Conservation (phyloP, 2,888 invertebrate genomes). For the Leptopterna dolabrata region DNA sequence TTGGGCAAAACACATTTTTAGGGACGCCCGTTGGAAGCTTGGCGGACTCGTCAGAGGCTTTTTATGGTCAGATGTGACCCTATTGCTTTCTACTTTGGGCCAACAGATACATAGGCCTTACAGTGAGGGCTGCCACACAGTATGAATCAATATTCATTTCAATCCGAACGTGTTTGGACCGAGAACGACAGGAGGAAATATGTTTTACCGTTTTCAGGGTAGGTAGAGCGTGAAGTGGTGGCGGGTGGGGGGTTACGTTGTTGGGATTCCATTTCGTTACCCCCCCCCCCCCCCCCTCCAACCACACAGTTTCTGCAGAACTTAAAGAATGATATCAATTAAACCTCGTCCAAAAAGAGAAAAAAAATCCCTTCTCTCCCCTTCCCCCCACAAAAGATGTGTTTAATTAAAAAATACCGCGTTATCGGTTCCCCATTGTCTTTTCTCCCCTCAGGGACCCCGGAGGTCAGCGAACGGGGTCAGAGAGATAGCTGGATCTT, state of each 20-base stretch:
- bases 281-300: background rate
- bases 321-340: constrained; percentile 35
- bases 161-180: too few relatives aligned
- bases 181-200: background rate
- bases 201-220: background rate
- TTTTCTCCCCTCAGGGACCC: background rate
- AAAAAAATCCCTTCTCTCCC: background rate
- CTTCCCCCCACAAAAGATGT: constrained; percentile 43
- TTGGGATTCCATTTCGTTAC: constrained; percentile 6
- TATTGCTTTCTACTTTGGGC: too few relatives aligned
- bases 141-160: too few relatives aligned
- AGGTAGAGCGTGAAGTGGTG: background rate
- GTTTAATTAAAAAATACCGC: constrained; percentile 42
- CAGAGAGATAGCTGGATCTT: background rate
- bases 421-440: constrained; percentile 26
- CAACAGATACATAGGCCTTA: too few relatives aligned
- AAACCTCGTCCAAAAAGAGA: background rate
- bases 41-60: too few relatives aligned
- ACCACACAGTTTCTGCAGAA: constrained; percentile 16
- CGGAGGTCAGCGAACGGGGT: constrained; percentile 4
- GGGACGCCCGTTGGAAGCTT: too few relatives aligned
- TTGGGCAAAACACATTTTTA: too few relatives aligned
- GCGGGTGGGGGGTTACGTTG: background rate
- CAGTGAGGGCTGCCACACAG: too few relatives aligned
- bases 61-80: too few relatives aligned